Percentiles rank a stretch among this genome's conserved stretches.
Conservation (phyloP, 1,140 invertebrate genomes). For the Meloidogyne chitwoodi region DNA sequence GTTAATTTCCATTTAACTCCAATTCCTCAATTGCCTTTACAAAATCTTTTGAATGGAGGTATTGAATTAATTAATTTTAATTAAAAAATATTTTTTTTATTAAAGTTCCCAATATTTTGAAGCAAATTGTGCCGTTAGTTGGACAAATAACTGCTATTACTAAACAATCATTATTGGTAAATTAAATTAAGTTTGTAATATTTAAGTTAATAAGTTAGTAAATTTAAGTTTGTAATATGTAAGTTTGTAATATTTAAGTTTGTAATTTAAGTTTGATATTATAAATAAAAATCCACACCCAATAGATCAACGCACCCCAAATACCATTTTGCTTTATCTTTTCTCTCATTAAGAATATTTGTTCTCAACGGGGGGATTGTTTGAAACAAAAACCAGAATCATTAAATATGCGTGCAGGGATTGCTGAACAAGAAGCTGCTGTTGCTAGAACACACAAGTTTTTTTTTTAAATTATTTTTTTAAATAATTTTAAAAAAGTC, state of each 20-base stretch:
- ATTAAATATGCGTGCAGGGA: constrained; percentile 25
- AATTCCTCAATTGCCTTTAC: constrained; percentile 24
- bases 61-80: neutral
- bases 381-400: constrained; percentile 27
- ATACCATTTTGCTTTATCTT: too few species aligned
- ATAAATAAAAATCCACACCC: too few species aligned
- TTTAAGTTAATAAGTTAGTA: too few species aligned
- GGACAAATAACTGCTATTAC: constrained; percentile 17
- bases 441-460: constrained; percentile 1
- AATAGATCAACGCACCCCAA: too few species aligned
- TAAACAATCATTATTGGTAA: constrained; percentile 16
- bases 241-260: too few species aligned
- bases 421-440: constrained; percentile 28
- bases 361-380: constrained; percentile 3
- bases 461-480: neutral
- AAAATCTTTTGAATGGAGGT: constrained; percentile 26
- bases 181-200: constrained; percentile 13
- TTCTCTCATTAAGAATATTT: constrained; percentile 22
- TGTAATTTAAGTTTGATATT: too few species aligned
- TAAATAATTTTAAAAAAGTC: neutral
- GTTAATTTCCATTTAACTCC: constrained; percentile 26
- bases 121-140: constrained; percentile 5
- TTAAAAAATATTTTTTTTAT: neutral
- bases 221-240: too few species aligned
- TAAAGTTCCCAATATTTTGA: neutral